Percentiles rank a stretch among this genome's conserved stretches.
These are phyloP conservation scores for Neoniphon sammara DNA, from an alignment of 2,797 vertebrate genomes.

Conservation along the genomic window DNA sequence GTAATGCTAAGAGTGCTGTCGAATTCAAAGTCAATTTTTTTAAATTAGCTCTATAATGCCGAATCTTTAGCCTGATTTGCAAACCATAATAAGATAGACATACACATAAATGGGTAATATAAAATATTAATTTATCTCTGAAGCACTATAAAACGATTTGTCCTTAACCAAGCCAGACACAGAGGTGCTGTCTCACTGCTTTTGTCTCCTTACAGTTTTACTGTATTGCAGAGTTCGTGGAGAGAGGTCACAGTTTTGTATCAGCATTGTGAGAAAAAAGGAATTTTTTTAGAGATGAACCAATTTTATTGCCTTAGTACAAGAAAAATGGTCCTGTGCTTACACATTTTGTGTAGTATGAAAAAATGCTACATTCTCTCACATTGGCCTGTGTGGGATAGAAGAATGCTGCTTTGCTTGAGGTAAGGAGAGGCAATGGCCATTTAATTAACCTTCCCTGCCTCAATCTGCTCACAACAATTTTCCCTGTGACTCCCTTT, in stretches of 20 bases:
- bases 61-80: slow-evolving; percentile 41
- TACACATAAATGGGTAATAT: slow-evolving; percentile 33
- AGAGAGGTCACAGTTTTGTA: slow-evolving; percentile 72
- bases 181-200: slow-evolving; percentile 54
- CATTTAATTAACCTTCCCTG: slow-evolving; percentile 87
- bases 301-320: slow-evolving; percentile 45
- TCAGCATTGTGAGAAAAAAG: slow-evolving; percentile 60
- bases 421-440: slow-evolving; percentile 82
- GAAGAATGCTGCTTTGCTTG: slow-evolving; percentile 82
- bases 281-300: slow-evolving; percentile 58
- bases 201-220: slow-evolving; percentile 72
- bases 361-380: slow-evolving; percentile 71
- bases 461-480: slow-evolving; percentile 83
- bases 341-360: slow-evolving; percentile 51
- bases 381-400: slow-evolving; percentile 69
- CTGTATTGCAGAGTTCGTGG: slow-evolving; percentile 69
- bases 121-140: slow-evolving; percentile 42
- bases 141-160: slow-evolving; percentile 62
- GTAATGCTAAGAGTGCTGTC: not conserved
- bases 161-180: slow-evolving; percentile 68
- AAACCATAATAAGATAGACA: slow-evolving; percentile 50
- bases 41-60: slow-evolving; percentile 45
- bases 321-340: slow-evolving; percentile 29
- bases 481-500: slow-evolving; percentile 83
- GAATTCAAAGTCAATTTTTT: slow-evolving; percentile 52